Evolutionary conservation across 1,140 invertebrate genomes (phyloP).

Genomic region (Uloborus diversus): DNA sequence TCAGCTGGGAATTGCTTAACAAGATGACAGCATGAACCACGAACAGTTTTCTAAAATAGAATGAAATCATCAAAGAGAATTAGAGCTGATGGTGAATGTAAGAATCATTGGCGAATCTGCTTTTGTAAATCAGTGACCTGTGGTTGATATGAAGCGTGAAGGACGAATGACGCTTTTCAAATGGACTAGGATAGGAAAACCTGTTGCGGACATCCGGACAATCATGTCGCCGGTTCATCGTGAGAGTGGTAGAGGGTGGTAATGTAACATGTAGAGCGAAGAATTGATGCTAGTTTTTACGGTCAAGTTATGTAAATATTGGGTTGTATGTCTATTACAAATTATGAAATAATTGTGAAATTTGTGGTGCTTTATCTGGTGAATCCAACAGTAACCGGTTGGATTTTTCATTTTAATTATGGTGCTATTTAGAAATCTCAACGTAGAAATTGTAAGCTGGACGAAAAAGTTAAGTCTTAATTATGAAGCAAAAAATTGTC

Average conservation of each 20-base stretch:
- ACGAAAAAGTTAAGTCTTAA: too few relatives aligned
- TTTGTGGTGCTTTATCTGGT: too few relatives aligned
- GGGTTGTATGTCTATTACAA: too few relatives aligned
- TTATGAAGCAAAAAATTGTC: too few relatives aligned
- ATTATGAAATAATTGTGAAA: too few relatives aligned
- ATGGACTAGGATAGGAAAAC: constrained; percentile 23
- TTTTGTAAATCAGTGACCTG: constrained; percentile 42
- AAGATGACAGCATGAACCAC: background rate
- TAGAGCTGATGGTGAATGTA: background rate
- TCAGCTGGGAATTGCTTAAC: constrained; percentile 5
- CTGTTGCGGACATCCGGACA: constrained; percentile 19
- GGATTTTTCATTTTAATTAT: too few relatives aligned
- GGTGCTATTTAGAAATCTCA: too few relatives aligned
- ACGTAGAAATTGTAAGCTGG: too few relatives aligned
- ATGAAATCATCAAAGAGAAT: background rate
- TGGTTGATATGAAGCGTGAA: constrained; percentile 42
- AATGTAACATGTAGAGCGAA: too few relatives aligned
- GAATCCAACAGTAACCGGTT: too few relatives aligned
- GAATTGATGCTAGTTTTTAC: background rate
- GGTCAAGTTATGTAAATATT: background rate
- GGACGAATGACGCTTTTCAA: constrained; percentile 34
- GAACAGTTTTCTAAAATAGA: background rate
- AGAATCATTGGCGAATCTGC: constrained; percentile 1
- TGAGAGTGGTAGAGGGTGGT: background rate
- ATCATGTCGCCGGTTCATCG: background rate